phyloP scores from a whole-genome alignment of 2,888 invertebrate species.

The Patella ulyssiponensis region DNA sequence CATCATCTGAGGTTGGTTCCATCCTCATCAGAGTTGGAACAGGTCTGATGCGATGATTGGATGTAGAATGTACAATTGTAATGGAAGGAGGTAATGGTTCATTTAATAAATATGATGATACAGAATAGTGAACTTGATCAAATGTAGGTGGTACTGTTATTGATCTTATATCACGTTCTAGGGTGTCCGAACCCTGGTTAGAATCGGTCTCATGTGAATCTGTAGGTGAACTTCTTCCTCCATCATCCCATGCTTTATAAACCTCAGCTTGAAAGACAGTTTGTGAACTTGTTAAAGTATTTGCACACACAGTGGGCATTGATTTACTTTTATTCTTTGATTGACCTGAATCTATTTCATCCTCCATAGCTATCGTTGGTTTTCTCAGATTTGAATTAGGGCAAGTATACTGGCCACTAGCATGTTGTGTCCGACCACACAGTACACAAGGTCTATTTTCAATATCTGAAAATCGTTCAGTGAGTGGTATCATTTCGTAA shows the following conservation, averaged over 20 bases:
- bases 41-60: conserved; percentile 20
- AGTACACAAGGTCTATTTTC: conserved; percentile 39
- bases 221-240: conserved; percentile 27
- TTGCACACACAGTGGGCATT: conserved; percentile 48
- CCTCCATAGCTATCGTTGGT: conserved; percentile 25
- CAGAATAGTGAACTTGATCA: conserved; percentile 33
- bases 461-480: not conserved
- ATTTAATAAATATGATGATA: conserved; percentile 19
- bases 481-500: conserved; percentile 33
- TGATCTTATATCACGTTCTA: conserved; percentile 58
- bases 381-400: conserved; percentile 33
- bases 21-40: conserved; percentile 26
- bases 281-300: conserved; percentile 52
- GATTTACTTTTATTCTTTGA: conserved; percentile 49
- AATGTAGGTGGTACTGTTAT: conserved; percentile 48
- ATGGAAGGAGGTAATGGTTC: conserved; percentile 23
- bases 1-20: conserved; percentile 14
- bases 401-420: conserved; percentile 24
- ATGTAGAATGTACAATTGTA: conserved; percentile 18
- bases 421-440: conserved; percentile 43
- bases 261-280: conserved; percentile 63
- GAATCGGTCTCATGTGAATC: conserved; percentile 31
- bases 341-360: conserved; percentile 21
- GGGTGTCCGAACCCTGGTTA: conserved; percentile 32
- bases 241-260: conserved; percentile 60